A percentile compares a stretch with the other conserved stretches of the same genome.
These are phyloP conservation scores for Diplodus sargus DNA, from an alignment of 2,797 vertebrate genomes.

Conservation along the genomic window DNA sequence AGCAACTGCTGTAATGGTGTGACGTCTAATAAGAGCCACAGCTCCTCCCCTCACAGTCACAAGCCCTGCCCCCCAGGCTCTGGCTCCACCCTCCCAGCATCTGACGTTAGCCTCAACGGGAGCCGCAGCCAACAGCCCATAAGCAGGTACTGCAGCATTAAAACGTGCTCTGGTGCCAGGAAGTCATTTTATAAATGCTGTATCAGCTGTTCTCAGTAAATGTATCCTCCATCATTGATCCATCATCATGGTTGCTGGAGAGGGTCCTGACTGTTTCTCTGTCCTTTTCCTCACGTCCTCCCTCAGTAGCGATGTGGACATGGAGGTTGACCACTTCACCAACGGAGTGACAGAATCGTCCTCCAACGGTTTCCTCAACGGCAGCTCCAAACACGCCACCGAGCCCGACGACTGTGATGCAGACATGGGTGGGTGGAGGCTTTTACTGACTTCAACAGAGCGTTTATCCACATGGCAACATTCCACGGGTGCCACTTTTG, in stretches of 20 bases:
- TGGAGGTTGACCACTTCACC: slow-evolving; percentile 98
- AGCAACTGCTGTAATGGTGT: slow-evolving; percentile 97
- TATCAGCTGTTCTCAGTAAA: too few species aligned
- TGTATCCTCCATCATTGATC: too few species aligned
- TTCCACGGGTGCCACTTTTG: neutral
- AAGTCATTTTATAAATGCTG: too few species aligned
- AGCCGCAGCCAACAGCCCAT: slow-evolving; percentile 90
- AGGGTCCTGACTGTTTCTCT: neutral
- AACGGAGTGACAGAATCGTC: slow-evolving; percentile 96
- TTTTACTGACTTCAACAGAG: rapidly evolving
- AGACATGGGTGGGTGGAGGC: slow-evolving; percentile 91
- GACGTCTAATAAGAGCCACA: slow-evolving; percentile 91
- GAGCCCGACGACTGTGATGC: slow-evolving; percentile 97
- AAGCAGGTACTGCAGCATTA: slow-evolving; percentile 84
- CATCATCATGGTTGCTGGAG: too few species aligned
- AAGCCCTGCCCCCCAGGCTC: slow-evolving; percentile 90
- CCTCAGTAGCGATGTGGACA: slow-evolving; percentile 93
- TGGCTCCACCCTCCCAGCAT: slow-evolving; percentile 88
- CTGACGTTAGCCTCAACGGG: slow-evolving; percentile 94
- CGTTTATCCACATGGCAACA: neutral
- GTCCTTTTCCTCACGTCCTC: neutral
- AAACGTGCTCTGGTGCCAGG: too few species aligned
- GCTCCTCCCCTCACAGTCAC: slow-evolving; percentile 92
- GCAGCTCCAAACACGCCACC: slow-evolving; percentile 93
- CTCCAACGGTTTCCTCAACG: slow-evolving; percentile 98